Evolutionary conservation across 2,888 invertebrate genomes (phyloP).

Genomic region (Drosophila flavopinicola): DNA sequence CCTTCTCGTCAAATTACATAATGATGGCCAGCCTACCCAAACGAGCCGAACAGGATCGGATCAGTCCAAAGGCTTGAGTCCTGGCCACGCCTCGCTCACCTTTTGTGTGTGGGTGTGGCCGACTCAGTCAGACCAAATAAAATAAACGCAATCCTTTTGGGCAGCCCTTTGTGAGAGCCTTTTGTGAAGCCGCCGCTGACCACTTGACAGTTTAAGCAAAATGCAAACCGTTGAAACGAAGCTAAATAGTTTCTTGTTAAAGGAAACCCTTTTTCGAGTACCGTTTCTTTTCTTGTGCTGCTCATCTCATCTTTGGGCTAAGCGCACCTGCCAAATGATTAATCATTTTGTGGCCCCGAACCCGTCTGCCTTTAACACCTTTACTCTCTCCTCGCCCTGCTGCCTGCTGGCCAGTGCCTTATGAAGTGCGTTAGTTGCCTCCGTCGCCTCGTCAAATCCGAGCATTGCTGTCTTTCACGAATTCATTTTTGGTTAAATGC

Average conservation of each 20-base stretch:
- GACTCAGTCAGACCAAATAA: constrained; percentile 49
- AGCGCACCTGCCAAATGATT: constrained; percentile 83
- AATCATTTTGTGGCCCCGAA: constrained; percentile 73
- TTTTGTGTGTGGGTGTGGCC: constrained; percentile 66
- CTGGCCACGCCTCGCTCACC: constrained; percentile 57
- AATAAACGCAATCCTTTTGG: constrained; percentile 69
- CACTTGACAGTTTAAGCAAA: constrained; percentile 80
- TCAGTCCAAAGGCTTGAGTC: constrained; percentile 34
- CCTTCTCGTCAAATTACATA: constrained; percentile 76
- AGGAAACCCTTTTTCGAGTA: constrained; percentile 61
- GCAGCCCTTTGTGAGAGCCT: constrained; percentile 35
- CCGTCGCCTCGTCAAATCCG: constrained; percentile 31
- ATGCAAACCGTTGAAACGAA: constrained; percentile 68
- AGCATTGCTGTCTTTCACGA: constrained; percentile 16
- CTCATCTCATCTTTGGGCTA: constrained; percentile 24
- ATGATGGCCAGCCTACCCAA: constrained; percentile 66
- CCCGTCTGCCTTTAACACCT: constrained; percentile 67
- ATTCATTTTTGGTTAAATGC: constrained; percentile 59
- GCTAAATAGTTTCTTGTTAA: constrained; percentile 82
- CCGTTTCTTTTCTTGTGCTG: constrained; percentile 51
- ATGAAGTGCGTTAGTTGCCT: constrained; percentile 38
- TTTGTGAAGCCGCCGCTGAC: constrained; percentile 36
- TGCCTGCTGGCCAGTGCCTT: constrained; percentile 13
- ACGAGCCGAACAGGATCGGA: neutral
- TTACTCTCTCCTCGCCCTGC: constrained; percentile 14